Evolutionary conservation across 2,888 invertebrate species (phyloP), one percentile per base, ranked within the genome.

Genomic region (Drosophila koepferae): DNA sequence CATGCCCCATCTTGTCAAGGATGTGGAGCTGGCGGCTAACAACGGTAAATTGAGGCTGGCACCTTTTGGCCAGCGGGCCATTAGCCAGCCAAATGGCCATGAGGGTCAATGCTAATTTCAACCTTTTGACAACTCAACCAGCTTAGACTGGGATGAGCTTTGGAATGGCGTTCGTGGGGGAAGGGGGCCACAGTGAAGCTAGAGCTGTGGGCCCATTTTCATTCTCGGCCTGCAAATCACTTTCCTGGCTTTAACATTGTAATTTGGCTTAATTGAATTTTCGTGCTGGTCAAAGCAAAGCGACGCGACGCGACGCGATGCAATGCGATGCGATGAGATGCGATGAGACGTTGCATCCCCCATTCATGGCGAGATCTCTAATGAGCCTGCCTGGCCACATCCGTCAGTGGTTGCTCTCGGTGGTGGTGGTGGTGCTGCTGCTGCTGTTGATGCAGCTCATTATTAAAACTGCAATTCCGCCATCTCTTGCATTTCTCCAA

Each of bases 231-330:
- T 16, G 81, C 73, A 70, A 82, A 87, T 85, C 88, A 85, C 85
- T 85, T 85, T 85, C 88, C 64, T 77, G 81, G 86, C 83, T 69
- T 74, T 80, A 74, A 81, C 69, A 81, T 85, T 85, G 88, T 88
- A 85, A 85, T 85, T 85, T 88, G 81, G 72, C 86, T 80, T 85
- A 88, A 85, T 85, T 85, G 88, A 85, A 85, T 88, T 77, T 85
- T 85, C 85, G 88, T 85, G 85, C 80, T 85, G 87, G 82, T 84
- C 82, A 84, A 82, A 80, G 63, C 63, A 55, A 58, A 38, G 49
- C 61, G 36, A 55, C 9, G 58, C 70, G n/a, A 72, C 8, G 72
- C 72, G 28, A 41, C 3, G 55, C 63, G 34, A 48, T 8, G 60
- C 59, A 23, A 53, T n/a, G 49, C 7, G 23, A 46, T 46, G 28